Evolutionary conservation across 2,113 vertebrate genomes (phyloP).

Genomic region (Osmerus mordax): DNA sequence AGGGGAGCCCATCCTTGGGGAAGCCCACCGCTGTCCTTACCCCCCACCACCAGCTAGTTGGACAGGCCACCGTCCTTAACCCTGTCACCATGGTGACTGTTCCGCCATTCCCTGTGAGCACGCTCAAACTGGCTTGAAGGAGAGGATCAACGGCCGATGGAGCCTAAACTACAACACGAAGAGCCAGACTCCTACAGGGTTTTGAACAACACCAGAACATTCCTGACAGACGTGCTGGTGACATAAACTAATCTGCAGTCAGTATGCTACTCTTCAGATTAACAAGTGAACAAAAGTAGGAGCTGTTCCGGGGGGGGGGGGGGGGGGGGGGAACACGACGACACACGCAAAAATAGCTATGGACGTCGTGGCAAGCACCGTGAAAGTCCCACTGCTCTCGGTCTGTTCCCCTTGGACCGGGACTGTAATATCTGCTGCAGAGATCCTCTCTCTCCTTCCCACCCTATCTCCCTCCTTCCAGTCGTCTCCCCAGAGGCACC

Average conservation of each 20-base stretch:
- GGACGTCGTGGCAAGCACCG: too few species aligned
- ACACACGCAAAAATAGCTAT: too few species aligned
- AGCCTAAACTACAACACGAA: background rate
- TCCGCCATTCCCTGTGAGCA: constrained; percentile 91
- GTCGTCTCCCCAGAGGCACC: background rate
- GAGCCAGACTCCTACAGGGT: background rate
- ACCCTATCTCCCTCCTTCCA: background rate
- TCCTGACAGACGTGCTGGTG: background rate
- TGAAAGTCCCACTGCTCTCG: too few species aligned
- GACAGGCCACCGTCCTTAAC: constrained; percentile 90
- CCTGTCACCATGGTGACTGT: constrained; percentile 97
- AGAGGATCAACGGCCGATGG: constrained; percentile 19
- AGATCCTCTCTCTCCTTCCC: background rate
- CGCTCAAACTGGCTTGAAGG: constrained; percentile 88
- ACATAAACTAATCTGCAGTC: background rate
- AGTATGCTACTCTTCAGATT: too few species aligned
- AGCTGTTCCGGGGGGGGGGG: too few species aligned
- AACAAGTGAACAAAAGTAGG: too few species aligned
- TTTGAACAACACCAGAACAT: background rate
- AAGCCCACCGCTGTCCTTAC: constrained; percentile 72
- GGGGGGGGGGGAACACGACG: too few species aligned
- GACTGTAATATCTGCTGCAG: background rate
- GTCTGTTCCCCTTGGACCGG: too few species aligned
- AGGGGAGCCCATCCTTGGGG: constrained; percentile 78
- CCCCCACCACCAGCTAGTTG: constrained; percentile 85